phyloP scores from a whole-genome alignment of 2,113 vertebrate genomes.

The Onychostoma macrolepis region DNA sequence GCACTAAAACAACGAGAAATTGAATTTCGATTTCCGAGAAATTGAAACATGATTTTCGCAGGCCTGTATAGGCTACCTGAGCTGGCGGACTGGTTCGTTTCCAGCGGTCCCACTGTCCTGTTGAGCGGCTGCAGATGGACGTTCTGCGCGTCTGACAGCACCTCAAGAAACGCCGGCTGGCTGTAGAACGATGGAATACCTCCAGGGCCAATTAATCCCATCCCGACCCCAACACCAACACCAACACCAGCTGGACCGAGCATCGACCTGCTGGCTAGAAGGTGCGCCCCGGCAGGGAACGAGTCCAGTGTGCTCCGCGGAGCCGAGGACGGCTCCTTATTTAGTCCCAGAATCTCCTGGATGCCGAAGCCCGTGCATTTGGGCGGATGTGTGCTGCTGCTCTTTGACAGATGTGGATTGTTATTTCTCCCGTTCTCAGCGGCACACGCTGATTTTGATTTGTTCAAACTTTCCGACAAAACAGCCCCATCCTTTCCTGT shows the following conservation, averaged over 20 bases:
- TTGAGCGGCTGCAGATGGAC: constrained; percentile 87
- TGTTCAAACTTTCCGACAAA: constrained; percentile 80
- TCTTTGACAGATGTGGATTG: constrained; percentile 70
- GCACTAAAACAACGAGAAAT: background rate
- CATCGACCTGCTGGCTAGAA: constrained; percentile 89
- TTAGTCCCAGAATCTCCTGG: constrained; percentile 96
- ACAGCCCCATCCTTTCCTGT: constrained; percentile 89
- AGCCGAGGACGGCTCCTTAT: constrained; percentile 89
- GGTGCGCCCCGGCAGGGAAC: constrained; percentile 85
- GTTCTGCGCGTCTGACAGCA: constrained; percentile 88
- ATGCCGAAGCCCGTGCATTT: constrained; percentile 97
- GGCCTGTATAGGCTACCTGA: constrained; percentile 87
- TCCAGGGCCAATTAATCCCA: constrained; percentile 90
- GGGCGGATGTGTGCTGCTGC: constrained; percentile 70
- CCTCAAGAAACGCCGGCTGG: constrained; percentile 91
- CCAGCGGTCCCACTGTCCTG: constrained; percentile 82
- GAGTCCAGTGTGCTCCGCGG: constrained; percentile 82
- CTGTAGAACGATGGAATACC: constrained; percentile 93
- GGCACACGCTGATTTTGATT: constrained; percentile 77
- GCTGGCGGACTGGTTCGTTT: constrained; percentile 89
- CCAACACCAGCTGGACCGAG: constrained; percentile 81
- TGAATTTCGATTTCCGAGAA: background rate
- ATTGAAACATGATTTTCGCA: background rate
- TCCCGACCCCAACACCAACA: constrained; percentile 84
- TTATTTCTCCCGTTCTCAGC: constrained; percentile 67